Evolutionary conservation across 2,888 invertebrate genomes (phyloP), one percentile per base, ranked within the genome.

Genomic region (Ormyrus nitidulus): DNA sequence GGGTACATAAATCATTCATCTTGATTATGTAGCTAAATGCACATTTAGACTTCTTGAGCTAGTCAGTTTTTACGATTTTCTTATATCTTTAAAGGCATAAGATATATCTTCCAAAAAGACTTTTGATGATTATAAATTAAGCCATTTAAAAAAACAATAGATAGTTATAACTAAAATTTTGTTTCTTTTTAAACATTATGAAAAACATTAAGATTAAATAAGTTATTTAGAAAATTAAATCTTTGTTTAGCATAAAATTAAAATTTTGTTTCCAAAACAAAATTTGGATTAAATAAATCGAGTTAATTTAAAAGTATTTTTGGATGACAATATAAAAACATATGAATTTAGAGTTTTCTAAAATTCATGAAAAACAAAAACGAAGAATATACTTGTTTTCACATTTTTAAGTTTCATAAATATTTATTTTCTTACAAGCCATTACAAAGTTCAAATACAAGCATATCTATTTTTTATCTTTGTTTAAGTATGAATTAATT

Each of bases 31-130:
- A 71, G 51, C 46, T 70, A 44, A 80, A 72, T 77, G 72, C 54
- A 76, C 74, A 77, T 44, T 77, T 78, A 66, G 58, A 72, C 44
- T 75, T 65, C 19, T 65, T 71, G 11, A 73, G 48, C 81, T 81
- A 81, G 81, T 81, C 81, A 81, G 58, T 70, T 68, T 80, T 65
- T 75, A 34, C 34, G 34, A 34, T 34, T 34, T 34, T 34, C 34
- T 34, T 34, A 34, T 34, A 34, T 34, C 34, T 34, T 34, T 64
- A 48, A 44, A 54, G 46, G 44, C 44, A 62, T 34, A 66, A 62
- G 48, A 70, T 34, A 49, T 61, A 48, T 61, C 44, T 66, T 59
- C n/a, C 49, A 54, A 51, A 65, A 44, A 56, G n/a, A 48, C 44
- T 9, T 34, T 34, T 34, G 34, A 34, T 34, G 34, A 34, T 34